Evolutionary conservation across 1,140 invertebrate genomes (phyloP).

Genomic region (Aricia agestis): DNA sequence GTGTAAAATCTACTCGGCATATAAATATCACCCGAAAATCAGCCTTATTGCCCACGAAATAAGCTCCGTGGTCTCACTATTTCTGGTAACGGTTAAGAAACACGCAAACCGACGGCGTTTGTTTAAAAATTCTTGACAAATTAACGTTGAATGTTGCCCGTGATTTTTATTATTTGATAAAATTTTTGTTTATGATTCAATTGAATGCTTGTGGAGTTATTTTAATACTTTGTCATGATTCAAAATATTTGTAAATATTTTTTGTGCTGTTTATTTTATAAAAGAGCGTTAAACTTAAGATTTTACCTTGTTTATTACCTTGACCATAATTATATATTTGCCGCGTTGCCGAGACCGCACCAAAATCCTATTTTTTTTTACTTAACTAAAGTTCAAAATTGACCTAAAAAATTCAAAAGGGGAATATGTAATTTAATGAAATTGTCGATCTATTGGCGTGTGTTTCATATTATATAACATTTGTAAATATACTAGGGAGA

Average conservation of each 20-base stretch:
- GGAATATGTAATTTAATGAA: too few relatives aligned
- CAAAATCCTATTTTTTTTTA: too few relatives aligned
- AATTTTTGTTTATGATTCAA: constrained; percentile 21
- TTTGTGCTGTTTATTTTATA: not conserved
- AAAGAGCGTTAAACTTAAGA: not conserved
- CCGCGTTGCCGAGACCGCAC: too few relatives aligned
- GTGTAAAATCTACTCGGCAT: constrained; percentile 14
- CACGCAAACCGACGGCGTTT: constrained; percentile 14
- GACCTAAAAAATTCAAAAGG: too few relatives aligned
- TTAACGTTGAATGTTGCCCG: constrained; percentile 12
- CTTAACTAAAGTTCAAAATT: too few relatives aligned
- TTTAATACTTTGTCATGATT: not conserved
- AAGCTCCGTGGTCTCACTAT: not conserved
- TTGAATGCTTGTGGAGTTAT: constrained; percentile 14
- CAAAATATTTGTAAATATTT: not conserved
- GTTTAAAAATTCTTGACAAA: constrained; percentile 23
- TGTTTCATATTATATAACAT: too few relatives aligned
- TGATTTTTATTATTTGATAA: constrained; percentile 15
- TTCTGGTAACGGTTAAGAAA: constrained; percentile 12
- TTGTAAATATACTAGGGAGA: too few relatives aligned
- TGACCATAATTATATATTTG: too few relatives aligned
- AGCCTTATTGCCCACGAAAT: not conserved
- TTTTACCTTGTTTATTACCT: too few relatives aligned
- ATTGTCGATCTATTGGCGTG: too few relatives aligned
- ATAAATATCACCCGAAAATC: constrained; percentile 5